Percentiles rank a stretch among this genome's conserved stretches.
Conservation (phyloP, 2,888 invertebrate genomes). For the Petrolisthes manimaculis region DNA sequence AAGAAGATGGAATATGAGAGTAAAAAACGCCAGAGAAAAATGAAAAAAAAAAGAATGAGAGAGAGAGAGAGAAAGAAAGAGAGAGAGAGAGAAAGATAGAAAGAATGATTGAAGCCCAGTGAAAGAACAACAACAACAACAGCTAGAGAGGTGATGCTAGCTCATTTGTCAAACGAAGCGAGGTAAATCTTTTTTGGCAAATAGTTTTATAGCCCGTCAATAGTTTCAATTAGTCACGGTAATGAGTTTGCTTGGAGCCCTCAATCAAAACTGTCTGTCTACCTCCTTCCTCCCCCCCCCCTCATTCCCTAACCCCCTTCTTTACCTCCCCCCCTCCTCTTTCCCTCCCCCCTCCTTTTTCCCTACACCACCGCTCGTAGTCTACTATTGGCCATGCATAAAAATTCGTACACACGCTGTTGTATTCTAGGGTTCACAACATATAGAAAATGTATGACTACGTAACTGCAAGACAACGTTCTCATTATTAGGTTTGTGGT, state of each 20-base stretch:
- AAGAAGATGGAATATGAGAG: not conserved
- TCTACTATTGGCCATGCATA: too few relatives aligned
- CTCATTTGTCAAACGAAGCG: not conserved
- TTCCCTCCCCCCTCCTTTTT: not conserved
- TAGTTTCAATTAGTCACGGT: constrained; percentile 1
- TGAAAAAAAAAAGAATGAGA: constrained; percentile 23
- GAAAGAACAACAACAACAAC: not conserved
- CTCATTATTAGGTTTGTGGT: too few relatives aligned
- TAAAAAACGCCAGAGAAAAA: not conserved
- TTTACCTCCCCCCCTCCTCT: not conserved
- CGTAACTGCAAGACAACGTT: too few relatives aligned
- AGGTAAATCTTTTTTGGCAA: not conserved
- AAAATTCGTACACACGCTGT: too few relatives aligned
- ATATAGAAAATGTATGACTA: too few relatives aligned
- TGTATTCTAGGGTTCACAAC: too few relatives aligned
- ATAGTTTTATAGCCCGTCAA: not conserved
- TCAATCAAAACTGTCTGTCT: not conserved
- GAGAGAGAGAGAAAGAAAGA: constrained; percentile 42
- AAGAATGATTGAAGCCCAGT: not conserved
- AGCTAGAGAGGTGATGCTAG: not conserved
- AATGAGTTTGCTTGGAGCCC: not conserved
- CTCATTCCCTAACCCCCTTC: not conserved
- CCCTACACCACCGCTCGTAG: too few relatives aligned
- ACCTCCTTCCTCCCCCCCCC: not conserved
- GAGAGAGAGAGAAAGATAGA: constrained; percentile 17